A percentile compares a stretch with the other conserved stretches of the same genome.
phyloP scores from a whole-genome alignment of 2,888 invertebrate species.

The Ditula angustiorana region DNA sequence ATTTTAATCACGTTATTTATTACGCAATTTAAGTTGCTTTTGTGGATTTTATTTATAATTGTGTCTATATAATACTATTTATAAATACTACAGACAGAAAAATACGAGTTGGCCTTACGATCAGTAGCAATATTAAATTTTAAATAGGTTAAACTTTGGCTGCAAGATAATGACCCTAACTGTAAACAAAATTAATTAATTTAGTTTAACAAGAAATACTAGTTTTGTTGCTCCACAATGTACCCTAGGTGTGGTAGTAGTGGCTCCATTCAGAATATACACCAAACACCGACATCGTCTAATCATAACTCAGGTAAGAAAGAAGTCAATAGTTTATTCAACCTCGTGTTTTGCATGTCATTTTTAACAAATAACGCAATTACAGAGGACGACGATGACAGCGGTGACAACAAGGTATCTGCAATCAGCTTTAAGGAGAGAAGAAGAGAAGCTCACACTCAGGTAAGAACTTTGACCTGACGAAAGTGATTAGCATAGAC shows the following conservation, averaged over 20 bases:
- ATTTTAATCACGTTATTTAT: constrained; percentile 22
- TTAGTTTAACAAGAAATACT: neutral
- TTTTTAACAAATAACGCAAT: constrained; percentile 34
- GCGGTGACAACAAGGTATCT: constrained; percentile 85
- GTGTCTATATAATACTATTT: neutral
- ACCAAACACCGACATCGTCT: constrained; percentile 92
- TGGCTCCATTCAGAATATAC: constrained; percentile 90
- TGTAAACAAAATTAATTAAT: constrained; percentile 32
- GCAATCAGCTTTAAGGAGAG: constrained; percentile 96
- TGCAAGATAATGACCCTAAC: constrained; percentile 26
- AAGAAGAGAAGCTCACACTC: constrained; percentile 96
- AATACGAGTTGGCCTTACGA: neutral
- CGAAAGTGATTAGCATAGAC: neutral
- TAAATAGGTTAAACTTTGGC: constrained; percentile 1
- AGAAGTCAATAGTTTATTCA: constrained; percentile 4
- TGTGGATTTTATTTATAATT: neutral
- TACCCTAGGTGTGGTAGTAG: constrained; percentile 92
- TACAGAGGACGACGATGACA: constrained; percentile 87
- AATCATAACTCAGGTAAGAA: constrained; percentile 91
- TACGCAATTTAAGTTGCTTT: constrained; percentile 27
- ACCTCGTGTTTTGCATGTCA: constrained; percentile 21
- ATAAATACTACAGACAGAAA: neutral
- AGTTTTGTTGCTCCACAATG: constrained; percentile 60
- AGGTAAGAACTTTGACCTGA: constrained; percentile 57
- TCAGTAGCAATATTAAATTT: neutral